These are phyloP conservation scores for Globia sparganii DNA, from an alignment of 2,888 invertebrate genomes.

Conservation along the genomic window DNA sequence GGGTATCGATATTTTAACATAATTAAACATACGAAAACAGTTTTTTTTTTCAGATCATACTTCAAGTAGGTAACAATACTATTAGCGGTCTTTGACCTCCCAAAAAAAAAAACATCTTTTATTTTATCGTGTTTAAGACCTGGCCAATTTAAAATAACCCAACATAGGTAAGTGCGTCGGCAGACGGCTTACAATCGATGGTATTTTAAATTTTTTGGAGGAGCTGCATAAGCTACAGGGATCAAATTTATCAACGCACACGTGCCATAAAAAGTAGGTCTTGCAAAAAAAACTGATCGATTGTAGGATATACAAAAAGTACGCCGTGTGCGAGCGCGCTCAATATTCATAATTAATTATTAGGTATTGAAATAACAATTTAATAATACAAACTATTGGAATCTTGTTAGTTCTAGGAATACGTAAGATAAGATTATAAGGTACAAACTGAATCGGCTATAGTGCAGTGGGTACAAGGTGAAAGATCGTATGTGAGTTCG, in stretches of 20 bases:
- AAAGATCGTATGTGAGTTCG: background rate
- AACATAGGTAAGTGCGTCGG: no score
- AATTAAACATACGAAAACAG: no score
- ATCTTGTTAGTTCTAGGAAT: slow-evolving; percentile 17
- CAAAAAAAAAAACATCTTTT: no score
- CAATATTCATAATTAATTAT: background rate
- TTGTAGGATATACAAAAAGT: background rate
- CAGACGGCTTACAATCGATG: background rate
- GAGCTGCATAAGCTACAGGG: background rate
- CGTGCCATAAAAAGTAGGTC: background rate
- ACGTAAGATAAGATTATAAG: background rate
- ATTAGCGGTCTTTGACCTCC: no score
- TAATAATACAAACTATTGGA: background rate
- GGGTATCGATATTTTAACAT: no score
- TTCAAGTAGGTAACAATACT: no score
- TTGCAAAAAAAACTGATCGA: background rate
- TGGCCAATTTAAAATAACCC: no score
- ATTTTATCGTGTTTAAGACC: no score
- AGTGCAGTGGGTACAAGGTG: background rate
- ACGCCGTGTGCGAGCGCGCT: background rate
- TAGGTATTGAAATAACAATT: slow-evolving; percentile 1
- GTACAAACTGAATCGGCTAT: background rate
- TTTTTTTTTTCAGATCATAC: no score
- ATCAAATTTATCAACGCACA: background rate
- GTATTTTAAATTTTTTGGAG: no score